Base-by-base conservation (phyloP, 2,888 invertebrate genomes). In the Chymomyza fuscimana region DNA sequence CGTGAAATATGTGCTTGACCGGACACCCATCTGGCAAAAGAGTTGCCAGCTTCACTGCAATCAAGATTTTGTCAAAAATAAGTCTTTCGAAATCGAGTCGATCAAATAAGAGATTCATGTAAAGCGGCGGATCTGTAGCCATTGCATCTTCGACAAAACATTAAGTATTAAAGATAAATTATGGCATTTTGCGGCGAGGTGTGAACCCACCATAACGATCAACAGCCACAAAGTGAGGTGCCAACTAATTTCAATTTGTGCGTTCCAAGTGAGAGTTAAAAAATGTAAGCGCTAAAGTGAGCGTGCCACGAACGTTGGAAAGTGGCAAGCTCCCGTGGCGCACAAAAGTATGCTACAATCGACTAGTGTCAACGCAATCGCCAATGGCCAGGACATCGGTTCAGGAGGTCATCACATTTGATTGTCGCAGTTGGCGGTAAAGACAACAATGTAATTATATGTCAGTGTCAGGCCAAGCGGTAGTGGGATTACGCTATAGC, bases 261-360 rank as follows among this genome's bases (percentile, higher is more conserved):
- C 51, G 51, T 15, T 16, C 16, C 5, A 15, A 54, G 16, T 54
- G n/a, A 22, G 15, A 54, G 54, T 56, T 63, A 63, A 77, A 73
- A 64, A 68, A 66, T 73, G 77, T 65, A 67, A 77, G 40, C 46
- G 65, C 46, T 72, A 65, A 70, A 77, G 65, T 64, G 67, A 50
- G 62, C 29, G 19, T 54, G 73, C 72, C 79, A 75, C 67, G 74
- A 71, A 62, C 63, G 67, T 62, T 62, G 64, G 65, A 16, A 62
- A 67, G 54, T 54, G 16, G 54, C 16, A 22, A 65, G 60, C 74
- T 60, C 74, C 78, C 61, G 63, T 65, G 70, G 69, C 62, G 69
- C 63, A 40, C 59, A 32, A 66, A 69, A 82, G 74, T 80, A 64
- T 68, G 72, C 74, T 65, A 63, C 63, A 84, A 87, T 85, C 76